phyloP scores from a whole-genome alignment of 1,140 invertebrate species.

The Papilio helenus region DNA sequence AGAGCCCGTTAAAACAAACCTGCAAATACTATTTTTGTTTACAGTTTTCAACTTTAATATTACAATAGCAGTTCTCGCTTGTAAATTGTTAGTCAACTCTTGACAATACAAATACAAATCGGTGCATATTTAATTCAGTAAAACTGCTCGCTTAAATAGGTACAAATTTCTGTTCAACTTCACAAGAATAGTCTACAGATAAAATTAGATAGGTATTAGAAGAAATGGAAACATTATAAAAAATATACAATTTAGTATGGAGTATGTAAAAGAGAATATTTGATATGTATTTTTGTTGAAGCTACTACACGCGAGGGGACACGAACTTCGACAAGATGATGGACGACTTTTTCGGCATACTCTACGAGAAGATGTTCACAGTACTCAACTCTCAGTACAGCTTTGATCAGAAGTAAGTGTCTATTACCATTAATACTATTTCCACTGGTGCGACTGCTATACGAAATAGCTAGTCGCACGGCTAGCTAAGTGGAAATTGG shows the following conservation, averaged over 20 bases:
- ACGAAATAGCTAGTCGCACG: background rate
- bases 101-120: background rate
- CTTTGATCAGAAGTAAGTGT: constrained; percentile 92
- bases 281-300: constrained; percentile 42
- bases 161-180: background rate
- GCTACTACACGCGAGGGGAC: constrained; percentile 92
- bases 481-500: background rate
- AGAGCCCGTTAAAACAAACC: constrained; percentile 9
- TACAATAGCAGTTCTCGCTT: background rate
- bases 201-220: no score
- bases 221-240: no score
- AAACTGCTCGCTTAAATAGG: background rate
- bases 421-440: background rate
- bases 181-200: no score
- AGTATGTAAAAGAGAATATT: background rate
- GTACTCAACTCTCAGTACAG: constrained; percentile 95
- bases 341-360: constrained; percentile 95
- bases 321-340: constrained; percentile 93
- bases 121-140: background rate
- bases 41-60: background rate
- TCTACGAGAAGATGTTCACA: constrained; percentile 98
- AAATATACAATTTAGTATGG: no score
- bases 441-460: background rate
- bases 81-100: background rate
- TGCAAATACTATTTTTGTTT: constrained; percentile 17